Evolutionary conservation across 2,797 vertebrate genomes (phyloP).

Genomic region (Brachymystax lenok): DNA sequence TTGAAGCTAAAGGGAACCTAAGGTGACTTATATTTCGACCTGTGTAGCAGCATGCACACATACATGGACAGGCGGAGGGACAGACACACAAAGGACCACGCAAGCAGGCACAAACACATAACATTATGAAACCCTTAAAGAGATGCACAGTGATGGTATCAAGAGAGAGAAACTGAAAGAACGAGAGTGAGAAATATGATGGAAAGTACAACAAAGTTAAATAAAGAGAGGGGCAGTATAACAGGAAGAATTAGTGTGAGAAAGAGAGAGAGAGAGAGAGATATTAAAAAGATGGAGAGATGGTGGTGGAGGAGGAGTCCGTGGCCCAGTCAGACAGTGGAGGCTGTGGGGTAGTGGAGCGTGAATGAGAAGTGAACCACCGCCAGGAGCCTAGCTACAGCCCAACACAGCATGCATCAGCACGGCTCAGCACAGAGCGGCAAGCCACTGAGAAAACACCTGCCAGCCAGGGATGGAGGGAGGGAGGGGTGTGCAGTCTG

Average conservation of each 20-base stretch:
- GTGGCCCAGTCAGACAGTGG: conserved; percentile 28
- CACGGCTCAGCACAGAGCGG: conserved; percentile 51
- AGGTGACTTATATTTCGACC: too few species aligned
- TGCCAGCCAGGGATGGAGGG: conserved; percentile 38
- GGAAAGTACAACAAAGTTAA: not conserved
- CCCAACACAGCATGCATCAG: conserved; percentile 47
- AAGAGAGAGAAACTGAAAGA: not conserved
- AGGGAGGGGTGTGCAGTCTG: not conserved
- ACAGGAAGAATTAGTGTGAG: not conserved
- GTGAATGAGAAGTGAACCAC: conserved; percentile 57
- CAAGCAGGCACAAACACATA: too few species aligned
- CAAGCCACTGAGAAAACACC: conserved; percentile 65
- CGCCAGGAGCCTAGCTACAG: conserved; percentile 14
- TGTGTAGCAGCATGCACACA: too few species aligned
- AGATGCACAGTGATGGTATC: not conserved
- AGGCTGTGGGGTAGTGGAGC: conserved; percentile 36
- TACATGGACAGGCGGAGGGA: too few species aligned
- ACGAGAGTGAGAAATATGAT: not conserved
- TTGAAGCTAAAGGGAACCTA: not conserved
- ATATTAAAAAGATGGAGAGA: not conserved
- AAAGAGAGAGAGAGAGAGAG: not conserved
- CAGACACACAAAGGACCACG: too few species aligned
- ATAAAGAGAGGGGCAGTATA: not conserved
- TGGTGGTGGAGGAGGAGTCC: not conserved
- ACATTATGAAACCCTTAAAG: too few species aligned